Evolutionary conservation across 2,797 vertebrate species (phyloP), one percentile per base, ranked within the genome.

Genomic region (Tarsius wallacei): DNA sequence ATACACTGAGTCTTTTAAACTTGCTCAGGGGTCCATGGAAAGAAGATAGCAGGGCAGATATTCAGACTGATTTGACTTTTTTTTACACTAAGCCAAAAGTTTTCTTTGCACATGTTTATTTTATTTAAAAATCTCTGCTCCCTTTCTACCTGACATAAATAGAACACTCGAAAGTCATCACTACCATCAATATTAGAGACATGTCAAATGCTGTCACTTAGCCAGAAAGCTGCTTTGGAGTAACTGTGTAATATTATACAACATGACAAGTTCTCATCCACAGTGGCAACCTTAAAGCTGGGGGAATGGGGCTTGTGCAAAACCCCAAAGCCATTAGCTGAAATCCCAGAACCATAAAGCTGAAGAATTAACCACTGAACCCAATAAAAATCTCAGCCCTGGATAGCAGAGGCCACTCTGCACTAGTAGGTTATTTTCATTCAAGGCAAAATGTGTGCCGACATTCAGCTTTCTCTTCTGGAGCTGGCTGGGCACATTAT

Each of bases 131-230:
- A 42, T 66, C 24, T 71, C 77, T 85, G 64, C 74, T 90, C 53
- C 19, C n/a, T 96, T 88, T 93, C 73, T 92, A 96, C 89, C 91
- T 97, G 90, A 94, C 96, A 96, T 95, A 97, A 98, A 97, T 89
- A 97, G 96, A 97, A 86, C 77, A 88, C 90, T 97, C 96, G 94
- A 97, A 98, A 97, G 97, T 96, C 90, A 88, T 87, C 87, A 95
- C 85, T 74, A 88, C 94, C 94, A 95, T 98, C 97, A 96, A 87
- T 97, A 97, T 93, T 96, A 96, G 94, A 97, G 80, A 94, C 57
- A 88, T 74, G 86, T 97, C 97, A 96, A 97, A 93, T 91, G 83
- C 77, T 98, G 97, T 98, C 96, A 96, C 97, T 96, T 96, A 83
- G 97, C 95, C 95, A 96, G 96, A 92, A 97, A 96, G 73, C 90